Evolutionary conservation across 2,113 vertebrate genomes (phyloP).

Genomic region (Cephalophus harveyi): DNA sequence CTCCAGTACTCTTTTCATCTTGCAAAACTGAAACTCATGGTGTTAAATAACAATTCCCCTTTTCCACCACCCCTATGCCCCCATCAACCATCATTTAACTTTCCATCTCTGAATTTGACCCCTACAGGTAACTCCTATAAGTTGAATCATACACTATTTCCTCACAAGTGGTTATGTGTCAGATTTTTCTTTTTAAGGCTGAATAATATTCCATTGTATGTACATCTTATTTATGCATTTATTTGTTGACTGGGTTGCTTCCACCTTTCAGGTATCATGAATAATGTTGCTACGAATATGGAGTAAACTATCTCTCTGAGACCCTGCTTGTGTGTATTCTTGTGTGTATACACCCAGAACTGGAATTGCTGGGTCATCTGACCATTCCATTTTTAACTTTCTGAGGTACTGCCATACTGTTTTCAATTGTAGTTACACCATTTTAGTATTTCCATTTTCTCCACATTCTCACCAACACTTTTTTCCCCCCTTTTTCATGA

Average conservation of each 20-base stretch:
- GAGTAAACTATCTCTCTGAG: neutral
- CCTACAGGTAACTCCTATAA: neutral
- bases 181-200: neutral
- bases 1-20: neutral
- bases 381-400: neutral
- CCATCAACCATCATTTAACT: neutral
- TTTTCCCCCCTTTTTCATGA: neutral
- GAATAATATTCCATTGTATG: neutral
- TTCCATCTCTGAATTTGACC: neutral
- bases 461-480: neutral
- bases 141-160: neutral
- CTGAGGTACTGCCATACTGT: neutral
- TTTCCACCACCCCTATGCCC: neutral
- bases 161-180: neutral
- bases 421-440: neutral
- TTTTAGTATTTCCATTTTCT: neutral
- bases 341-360: neutral
- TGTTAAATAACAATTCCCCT: neutral
- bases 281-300: neutral
- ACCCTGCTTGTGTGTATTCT: neutral
- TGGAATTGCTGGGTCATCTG: neutral
- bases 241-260: neutral
- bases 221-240: neutral
- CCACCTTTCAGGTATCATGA: neutral
- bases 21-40: neutral